Conservation (phyloP, 37 sponge, comb jelly and placozoan genomes). For the Beroe ovata region DNA sequence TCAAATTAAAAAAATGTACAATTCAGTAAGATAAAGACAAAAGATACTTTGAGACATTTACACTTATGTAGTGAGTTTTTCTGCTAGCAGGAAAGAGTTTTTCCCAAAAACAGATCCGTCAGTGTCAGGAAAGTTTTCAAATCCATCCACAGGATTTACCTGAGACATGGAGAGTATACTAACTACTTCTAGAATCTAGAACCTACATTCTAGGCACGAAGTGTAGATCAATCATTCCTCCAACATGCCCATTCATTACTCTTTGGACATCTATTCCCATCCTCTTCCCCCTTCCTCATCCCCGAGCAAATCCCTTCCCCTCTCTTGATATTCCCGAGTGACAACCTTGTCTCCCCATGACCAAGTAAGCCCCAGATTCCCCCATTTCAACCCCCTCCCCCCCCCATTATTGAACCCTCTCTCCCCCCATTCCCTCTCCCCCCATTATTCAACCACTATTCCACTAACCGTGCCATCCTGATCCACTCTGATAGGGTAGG, state of each 20-base stretch:
- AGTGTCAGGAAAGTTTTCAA: slow-evolving; percentile 63
- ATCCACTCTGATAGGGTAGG: background rate
- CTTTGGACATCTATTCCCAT: too few relatives aligned
- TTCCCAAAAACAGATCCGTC: slow-evolving; percentile 9
- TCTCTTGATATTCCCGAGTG: background rate
- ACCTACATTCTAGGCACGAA: too few relatives aligned
- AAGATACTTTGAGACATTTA: background rate
- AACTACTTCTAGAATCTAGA: too few relatives aligned
- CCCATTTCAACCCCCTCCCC: background rate
- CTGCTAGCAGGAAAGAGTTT: background rate
- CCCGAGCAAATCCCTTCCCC: too few relatives aligned
- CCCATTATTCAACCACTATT: background rate
- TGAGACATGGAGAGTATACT: too few relatives aligned
- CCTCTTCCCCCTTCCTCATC: too few relatives aligned
- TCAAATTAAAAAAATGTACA: too few relatives aligned
- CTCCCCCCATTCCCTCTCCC: background rate
- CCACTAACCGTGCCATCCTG: slow-evolving; percentile 64
- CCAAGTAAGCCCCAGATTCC: background rate
- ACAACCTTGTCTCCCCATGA: background rate
- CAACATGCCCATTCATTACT: too few relatives aligned
- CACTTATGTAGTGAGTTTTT: slow-evolving; percentile 37
- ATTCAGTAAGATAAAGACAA: too few relatives aligned
- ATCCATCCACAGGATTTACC: slow-evolving; percentile 31
- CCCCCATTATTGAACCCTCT: background rate
- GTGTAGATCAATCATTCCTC: too few relatives aligned